These are phyloP conservation scores for Anorthoa munda DNA, from an alignment of 2,888 invertebrate genomes.

Conservation along the genomic window DNA sequence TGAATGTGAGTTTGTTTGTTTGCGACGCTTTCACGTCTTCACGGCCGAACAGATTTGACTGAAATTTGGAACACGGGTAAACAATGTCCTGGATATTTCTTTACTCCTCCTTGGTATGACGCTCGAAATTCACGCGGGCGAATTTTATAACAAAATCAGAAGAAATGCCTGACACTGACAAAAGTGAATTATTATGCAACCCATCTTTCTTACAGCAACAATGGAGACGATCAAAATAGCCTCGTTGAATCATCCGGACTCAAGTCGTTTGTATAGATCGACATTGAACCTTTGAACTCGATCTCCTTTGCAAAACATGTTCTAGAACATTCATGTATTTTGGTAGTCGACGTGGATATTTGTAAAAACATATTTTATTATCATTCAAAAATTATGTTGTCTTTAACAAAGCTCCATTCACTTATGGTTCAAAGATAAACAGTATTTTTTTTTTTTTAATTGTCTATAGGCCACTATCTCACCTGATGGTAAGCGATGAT, in stretches of 20 bases:
- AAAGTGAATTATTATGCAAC: neutral
- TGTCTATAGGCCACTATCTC: too few species aligned
- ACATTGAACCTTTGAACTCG: neutral
- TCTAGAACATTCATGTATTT: neutral
- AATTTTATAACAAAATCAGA: neutral
- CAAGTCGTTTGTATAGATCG: constrained; percentile 8
- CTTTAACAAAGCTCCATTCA: neutral
- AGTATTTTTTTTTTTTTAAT: too few species aligned
- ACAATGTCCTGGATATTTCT: too few species aligned
- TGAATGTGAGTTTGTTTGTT: too few species aligned
- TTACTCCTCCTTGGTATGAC: too few species aligned
- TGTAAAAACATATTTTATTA: neutral
- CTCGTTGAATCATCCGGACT: neutral
- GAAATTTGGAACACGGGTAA: too few species aligned
- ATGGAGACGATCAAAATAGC: constrained; percentile 20
- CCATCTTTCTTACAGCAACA: neutral
- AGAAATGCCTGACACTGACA: neutral
- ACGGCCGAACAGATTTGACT: too few species aligned
- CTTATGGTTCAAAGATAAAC: neutral
- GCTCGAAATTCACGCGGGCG: too few species aligned
- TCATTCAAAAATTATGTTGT: neutral
- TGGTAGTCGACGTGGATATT: neutral
- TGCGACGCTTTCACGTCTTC: too few species aligned
- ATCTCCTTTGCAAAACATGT: neutral
- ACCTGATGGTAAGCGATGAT: too few species aligned